Base-by-base conservation (phyloP, 1,140 invertebrate species). In the Bradysia coprophila region DNA sequence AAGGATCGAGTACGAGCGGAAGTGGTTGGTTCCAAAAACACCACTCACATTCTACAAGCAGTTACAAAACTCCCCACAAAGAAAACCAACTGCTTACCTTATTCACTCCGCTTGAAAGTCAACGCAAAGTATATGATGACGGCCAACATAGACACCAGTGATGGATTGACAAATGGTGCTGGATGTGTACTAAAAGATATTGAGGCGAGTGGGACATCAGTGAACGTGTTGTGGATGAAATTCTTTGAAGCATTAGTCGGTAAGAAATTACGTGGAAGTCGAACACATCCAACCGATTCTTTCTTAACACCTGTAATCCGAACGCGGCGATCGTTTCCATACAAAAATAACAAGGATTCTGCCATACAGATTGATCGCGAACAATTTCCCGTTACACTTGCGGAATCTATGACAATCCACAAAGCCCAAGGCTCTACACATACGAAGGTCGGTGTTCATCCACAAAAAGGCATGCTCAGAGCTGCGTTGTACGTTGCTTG, bases 341-440 rank as follows among this genome's bases (percentile, higher is more conserved):
- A 24, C 11, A 43, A 15, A 39, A 28, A 31, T 43, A 18, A 24
- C 8, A 21, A 13, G 2, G 13, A 36, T n/a, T n/a, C n/a, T n/a
- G n/a, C n/a, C 20, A 18, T 38, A 3, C 11, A 42, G 10, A 18
- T 46, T 31, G 20, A 21, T 16, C 11, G 45, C 33, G 38, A 45
- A 36, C 42, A 48, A 37, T 46, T 43, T 22, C 42, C 44, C 11
- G 8, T 41, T 13, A 20, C 13, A 4, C 42, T 34, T 16, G 40
- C 42, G 19, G 44, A 46, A 43, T 40, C 10, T 10, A 41, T 38
- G n/a, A 45, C 43, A 22, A 48, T 45, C 18, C 40, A 48, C 21
- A 45, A 45, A 34, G 21, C 32, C 21, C 43, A 44, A 33, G 43
- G 43, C n/a, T 18, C 37, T 21, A 44, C 38, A 32, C 34, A 33